These are phyloP conservation scores for Oostethus manadensis DNA, from an alignment of 2,113 vertebrate genomes.

Conservation along the genomic window DNA sequence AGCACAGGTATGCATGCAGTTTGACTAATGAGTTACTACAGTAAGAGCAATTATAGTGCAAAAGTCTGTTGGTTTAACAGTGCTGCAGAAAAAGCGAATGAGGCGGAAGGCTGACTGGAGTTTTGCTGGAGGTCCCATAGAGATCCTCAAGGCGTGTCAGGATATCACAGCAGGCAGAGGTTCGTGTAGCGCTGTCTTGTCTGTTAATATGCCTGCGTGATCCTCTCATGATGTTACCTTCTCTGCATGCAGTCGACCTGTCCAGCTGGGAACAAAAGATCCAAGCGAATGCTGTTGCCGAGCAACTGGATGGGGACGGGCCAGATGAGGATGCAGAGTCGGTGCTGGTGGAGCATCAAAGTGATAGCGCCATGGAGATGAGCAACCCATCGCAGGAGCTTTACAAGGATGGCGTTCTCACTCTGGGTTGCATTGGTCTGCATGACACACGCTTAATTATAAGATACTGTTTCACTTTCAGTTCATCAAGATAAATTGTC, in stretches of 20 bases:
- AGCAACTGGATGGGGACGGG: constrained; percentile 66
- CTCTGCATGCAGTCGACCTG: constrained; percentile 74
- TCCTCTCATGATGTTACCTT: constrained; percentile 1
- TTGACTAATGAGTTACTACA: neutral
- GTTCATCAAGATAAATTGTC: neutral
- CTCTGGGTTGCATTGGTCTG: constrained; percentile 82
- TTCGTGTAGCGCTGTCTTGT: constrained; percentile 26
- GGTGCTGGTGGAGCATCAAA: constrained; percentile 78
- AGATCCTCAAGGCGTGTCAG: constrained; percentile 83
- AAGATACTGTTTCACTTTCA: neutral
- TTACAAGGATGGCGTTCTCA: constrained; percentile 86
- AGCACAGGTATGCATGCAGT: constrained; percentile 48
- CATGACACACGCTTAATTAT: neutral
- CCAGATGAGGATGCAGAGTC: constrained; percentile 67
- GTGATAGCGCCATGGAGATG: constrained; percentile 75
- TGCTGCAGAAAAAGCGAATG: constrained; percentile 81
- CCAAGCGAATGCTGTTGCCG: constrained; percentile 72
- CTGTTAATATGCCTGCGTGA: neutral
- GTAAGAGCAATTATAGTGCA: constrained; percentile 1
- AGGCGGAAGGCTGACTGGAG: constrained; percentile 75
- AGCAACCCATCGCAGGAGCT: constrained; percentile 71
- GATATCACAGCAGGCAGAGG: constrained; percentile 82
- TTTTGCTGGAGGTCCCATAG: constrained; percentile 77
- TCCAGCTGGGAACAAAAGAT: constrained; percentile 89
- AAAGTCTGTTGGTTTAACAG: constrained; percentile 48